Base-by-base conservation (phyloP, 2,888 invertebrate genomes). In the Pterostichus niger region DNA sequence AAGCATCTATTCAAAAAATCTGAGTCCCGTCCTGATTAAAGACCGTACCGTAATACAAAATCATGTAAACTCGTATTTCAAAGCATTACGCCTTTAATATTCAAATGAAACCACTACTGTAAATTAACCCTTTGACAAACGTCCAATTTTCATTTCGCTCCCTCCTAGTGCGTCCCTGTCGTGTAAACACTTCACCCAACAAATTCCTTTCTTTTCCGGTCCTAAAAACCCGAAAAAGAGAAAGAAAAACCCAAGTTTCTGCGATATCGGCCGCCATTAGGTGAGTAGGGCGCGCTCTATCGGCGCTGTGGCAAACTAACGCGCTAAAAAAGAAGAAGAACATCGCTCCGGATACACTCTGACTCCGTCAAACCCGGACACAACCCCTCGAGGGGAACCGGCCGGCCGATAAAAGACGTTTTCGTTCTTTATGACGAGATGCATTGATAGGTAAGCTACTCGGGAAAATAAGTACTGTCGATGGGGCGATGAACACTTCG, bases 121-220 rank as follows among this genome's bases (percentile, higher is more conserved):
- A 56, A 56, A 56, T 56, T 56, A 17, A 56, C 56, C 56, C 56
- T 56, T 56, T 56, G 56, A 56, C 56, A 56, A 56, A 56, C 56
- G 17, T 56, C 56, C 56, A 56, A 56, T 56, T 56, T 56, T 17
- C 56, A 56, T 56, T 10, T 17, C 56, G 6, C n/a, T 52, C 5
- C 17, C 17, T 15, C 17, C 15, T 17, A 56, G 15, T 17, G 3
- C 56, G 1, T 9, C 17, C 17, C 56, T 56, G 56, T 13, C 56
- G 11, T 33, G 64, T 64, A 33, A 64, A 64, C 35, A 64, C 64
- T 64, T 33, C 35, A 64, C 11, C 17, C 35, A 33, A 10, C 64
- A 31, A 64, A 64, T 64, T 64, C 17, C 31, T 64, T 33, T 40
- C 35, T 64, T 64, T 35, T n/a, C 33, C 35, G 11, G 11, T 64